Evolutionary conservation across 2,888 invertebrate genomes (phyloP).

Genomic region (Calameuta pallipes): DNA sequence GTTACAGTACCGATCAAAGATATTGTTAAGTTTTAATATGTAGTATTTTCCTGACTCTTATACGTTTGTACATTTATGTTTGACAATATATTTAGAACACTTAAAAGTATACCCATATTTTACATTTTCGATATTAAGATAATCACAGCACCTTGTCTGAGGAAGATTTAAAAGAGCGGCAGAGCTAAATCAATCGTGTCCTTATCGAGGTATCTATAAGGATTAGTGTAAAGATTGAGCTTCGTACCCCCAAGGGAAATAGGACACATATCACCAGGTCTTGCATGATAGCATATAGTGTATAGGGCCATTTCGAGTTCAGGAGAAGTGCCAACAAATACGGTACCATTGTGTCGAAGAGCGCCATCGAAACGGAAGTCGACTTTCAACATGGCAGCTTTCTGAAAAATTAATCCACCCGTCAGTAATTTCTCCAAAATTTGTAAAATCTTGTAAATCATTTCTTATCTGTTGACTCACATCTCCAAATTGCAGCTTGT

Average conservation of each 20-base stretch:
- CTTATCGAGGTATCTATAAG: slow-evolving; percentile 46
- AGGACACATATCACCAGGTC: slow-evolving; percentile 67
- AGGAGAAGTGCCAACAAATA: slow-evolving; percentile 70
- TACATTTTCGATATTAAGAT: neutral
- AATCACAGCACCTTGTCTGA: neutral
- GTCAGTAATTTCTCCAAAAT: neutral
- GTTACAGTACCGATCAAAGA: too few relatives aligned
- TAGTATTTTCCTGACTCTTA: too few relatives aligned
- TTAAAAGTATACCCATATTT: neutral
- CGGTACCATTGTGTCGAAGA: slow-evolving; percentile 63
- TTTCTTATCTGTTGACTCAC: slow-evolving; percentile 67
- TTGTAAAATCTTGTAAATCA: neutral
- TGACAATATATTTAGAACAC: too few relatives aligned
- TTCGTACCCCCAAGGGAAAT: slow-evolving; percentile 64
- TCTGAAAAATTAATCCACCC: slow-evolving; percentile 45
- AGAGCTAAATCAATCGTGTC: slow-evolving; percentile 49
- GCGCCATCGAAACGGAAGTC: slow-evolving; percentile 63
- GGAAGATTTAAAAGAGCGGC: slow-evolving; percentile 36
- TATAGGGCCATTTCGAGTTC: slow-evolving; percentile 73
- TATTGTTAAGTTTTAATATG: too few relatives aligned
- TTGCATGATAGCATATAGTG: slow-evolving; percentile 70
- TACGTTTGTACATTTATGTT: too few relatives aligned
- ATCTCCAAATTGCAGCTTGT: slow-evolving; percentile 74
- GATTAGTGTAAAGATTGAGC: slow-evolving; percentile 60
- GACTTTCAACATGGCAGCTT: slow-evolving; percentile 61